Conservation (phyloP, 2,888 invertebrate species). For the Adelphocoris suturalis region DNA sequence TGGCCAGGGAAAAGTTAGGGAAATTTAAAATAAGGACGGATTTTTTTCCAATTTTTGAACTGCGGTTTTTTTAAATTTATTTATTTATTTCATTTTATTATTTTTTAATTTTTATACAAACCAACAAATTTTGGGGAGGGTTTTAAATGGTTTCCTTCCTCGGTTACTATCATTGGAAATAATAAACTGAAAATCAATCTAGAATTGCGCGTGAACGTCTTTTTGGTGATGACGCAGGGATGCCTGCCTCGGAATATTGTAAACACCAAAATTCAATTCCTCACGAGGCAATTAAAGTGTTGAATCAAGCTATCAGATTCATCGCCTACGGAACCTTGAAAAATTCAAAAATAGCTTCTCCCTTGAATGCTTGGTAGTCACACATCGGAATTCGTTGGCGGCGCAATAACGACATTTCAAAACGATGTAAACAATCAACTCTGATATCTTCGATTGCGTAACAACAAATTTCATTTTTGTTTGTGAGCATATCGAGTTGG, state of each 20-base stretch:
- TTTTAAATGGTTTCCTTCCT: too few relatives aligned
- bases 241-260: neutral
- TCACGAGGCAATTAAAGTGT: constrained; percentile 5
- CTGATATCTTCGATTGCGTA: constrained; percentile 7
- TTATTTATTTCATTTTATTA: too few relatives aligned
- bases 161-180: too few relatives aligned
- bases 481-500: neutral
- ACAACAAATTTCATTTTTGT: constrained; percentile 20
- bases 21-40: too few relatives aligned
- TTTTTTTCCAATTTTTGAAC: too few relatives aligned
- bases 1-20: too few relatives aligned
- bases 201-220: too few relatives aligned
- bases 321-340: neutral
- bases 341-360: constrained; percentile 2
- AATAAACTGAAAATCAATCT: too few relatives aligned
- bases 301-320: neutral
- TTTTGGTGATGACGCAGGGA: too few relatives aligned
- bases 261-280: neutral
- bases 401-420: constrained; percentile 7
- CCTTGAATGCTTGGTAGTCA: neutral
- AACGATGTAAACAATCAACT: constrained; percentile 6
- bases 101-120: too few relatives aligned
- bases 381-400: constrained; percentile 25
- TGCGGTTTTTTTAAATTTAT: too few relatives aligned
- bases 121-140: too few relatives aligned